Evolutionary conservation across 2,797 vertebrate species (phyloP), one percentile per base, ranked within the genome.

Genomic region (Oophaga sylvatica): DNA sequence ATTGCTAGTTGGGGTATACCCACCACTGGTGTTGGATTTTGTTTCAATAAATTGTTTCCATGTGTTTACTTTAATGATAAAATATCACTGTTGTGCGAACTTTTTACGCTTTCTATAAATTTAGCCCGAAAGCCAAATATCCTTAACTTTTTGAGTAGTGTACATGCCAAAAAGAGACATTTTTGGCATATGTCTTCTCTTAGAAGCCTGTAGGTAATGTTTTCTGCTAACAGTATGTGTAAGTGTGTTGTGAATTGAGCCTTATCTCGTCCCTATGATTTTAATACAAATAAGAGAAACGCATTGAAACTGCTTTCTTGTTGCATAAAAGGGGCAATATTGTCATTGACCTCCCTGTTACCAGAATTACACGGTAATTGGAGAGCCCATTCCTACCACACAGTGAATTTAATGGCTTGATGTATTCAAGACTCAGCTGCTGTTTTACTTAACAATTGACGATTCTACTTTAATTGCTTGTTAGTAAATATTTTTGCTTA

Each of bases 401-500:
- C 35, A 45, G 31, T 80, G 65, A 45, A 63, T 63, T 80, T 41
- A 80, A 80, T 80, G 60, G 57, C 56, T 59, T 60, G 56, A 59
- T 60, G 77, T 62, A 63, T 80, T 63, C 59, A 80, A 80, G 31
- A 48, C 35, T 45, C 79, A 62, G 35, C 29, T 80, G 79, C 59
- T 62, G 60, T 63, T 65, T 80, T 80, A 80, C n/a, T 31, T 62
- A 80, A 57, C 60, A 80, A 65, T 56, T 63, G 79, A 60, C 79
- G 35, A 20, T 80, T 80, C 19, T 10, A n/a, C 59, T 80, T 80
- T 80, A 80, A 80, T 63, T 80, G 79, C 59, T 65, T 41, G 60
- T 80, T 80, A 80, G 79, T 80, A 80, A 80, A 63, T 80, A 80
- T 45, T 63, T 41, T 80, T 63, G 45, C 60, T 63, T 41, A 45